Percentiles rank a stretch among this genome's conserved stretches.
These are phyloP conservation scores for Ispidina picta DNA, from an alignment of 2,797 vertebrate genomes.

Conservation along the genomic window DNA sequence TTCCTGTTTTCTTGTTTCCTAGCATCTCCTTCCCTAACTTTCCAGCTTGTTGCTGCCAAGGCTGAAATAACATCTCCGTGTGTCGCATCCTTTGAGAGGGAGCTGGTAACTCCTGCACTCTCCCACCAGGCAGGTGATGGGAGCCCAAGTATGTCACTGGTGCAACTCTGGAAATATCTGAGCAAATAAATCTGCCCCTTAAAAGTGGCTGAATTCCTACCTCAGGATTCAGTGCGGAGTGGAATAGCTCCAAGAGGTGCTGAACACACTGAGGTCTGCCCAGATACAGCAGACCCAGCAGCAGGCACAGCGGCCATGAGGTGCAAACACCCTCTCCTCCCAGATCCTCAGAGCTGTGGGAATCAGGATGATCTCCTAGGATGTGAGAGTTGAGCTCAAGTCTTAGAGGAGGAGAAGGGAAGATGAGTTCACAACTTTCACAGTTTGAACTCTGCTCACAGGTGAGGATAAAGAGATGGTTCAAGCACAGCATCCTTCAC, in stretches of 20 bases:
- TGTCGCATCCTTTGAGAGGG: neutral
- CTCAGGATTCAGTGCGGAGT: fast-evolving
- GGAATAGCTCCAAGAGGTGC: neutral
- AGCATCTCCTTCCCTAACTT: slow-evolving; percentile 19
- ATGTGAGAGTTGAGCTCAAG: neutral
- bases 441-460: neutral
- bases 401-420: neutral
- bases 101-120: neutral
- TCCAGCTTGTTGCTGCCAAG: slow-evolving; percentile 24
- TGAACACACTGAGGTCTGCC: neutral
- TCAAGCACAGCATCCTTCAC: neutral
- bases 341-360: fast-evolving
- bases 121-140: neutral
- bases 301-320: neutral
- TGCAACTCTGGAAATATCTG: neutral
- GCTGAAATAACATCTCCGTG: slow-evolving; percentile 33
- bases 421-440: fast-evolving
- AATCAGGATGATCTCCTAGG: neutral
- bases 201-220: fast-evolving
- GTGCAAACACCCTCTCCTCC: neutral
- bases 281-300: neutral
- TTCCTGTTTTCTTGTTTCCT: neutral
- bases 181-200: neutral
- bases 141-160: neutral
- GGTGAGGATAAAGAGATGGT: neutral